These are phyloP conservation scores for Drosophila picticornis DNA, from an alignment of 2,888 invertebrate genomes.

Conservation along the genomic window DNA sequence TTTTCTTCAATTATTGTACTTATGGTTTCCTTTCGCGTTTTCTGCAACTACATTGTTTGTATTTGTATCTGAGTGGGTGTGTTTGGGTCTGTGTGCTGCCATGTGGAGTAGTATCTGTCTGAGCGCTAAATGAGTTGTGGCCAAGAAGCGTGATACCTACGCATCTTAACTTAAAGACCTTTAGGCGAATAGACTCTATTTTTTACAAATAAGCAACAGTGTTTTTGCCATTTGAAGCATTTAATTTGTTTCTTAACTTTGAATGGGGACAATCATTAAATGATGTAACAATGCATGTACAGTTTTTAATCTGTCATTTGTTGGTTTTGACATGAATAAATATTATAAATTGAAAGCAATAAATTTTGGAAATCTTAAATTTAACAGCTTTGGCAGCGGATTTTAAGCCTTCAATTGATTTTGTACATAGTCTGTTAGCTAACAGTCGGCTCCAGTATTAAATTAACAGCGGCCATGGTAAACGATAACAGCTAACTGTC, in stretches of 20 bases:
- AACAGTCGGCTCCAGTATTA: neutral
- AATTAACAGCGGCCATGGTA: neutral
- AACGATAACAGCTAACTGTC: slow-evolving; percentile 25
- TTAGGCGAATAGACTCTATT: neutral
- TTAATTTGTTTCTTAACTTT: neutral
- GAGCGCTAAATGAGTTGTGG: slow-evolving; percentile 69
- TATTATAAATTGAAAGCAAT: neutral
- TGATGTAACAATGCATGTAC: neutral
- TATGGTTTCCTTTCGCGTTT: slow-evolving; percentile 73
- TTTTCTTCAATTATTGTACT: slow-evolving; percentile 79
- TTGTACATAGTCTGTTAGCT: slow-evolving; percentile 29
- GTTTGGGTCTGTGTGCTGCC: slow-evolving; percentile 3
- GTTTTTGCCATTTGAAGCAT: neutral
- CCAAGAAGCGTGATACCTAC: slow-evolving; percentile 44
- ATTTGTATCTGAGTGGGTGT: slow-evolving; percentile 11
- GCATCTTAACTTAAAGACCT: slow-evolving; percentile 38
- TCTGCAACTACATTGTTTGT: slow-evolving; percentile 46
- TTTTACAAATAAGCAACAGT: neutral
- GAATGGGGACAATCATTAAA: neutral
- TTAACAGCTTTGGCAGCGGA: slow-evolving; percentile 4
- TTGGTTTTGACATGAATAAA: neutral
- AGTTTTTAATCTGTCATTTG: neutral
- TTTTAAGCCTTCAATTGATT: neutral
- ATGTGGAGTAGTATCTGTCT: slow-evolving; percentile 42
- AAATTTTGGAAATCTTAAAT: slow-evolving; percentile 2